A percentile compares a stretch with the other conserved stretches of the same genome.
phyloP scores from a whole-genome alignment of 35 echinoderm and acorn worm species.

The Lytechinus variegatus region DNA sequence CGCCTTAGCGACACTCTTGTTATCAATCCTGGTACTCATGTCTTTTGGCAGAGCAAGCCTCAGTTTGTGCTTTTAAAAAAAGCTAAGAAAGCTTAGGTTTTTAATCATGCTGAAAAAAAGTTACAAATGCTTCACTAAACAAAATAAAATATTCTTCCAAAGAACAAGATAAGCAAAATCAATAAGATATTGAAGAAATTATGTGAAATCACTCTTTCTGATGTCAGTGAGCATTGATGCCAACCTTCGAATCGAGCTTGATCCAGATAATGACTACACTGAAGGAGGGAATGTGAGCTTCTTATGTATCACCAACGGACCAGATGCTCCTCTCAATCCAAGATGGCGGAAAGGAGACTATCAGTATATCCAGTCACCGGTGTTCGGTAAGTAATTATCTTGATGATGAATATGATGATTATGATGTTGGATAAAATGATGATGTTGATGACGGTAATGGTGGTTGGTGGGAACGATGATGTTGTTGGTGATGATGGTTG shows the following conservation, averaged over 20 bases:
- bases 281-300: conserved; percentile 68
- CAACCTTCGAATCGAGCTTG: conserved; percentile 55
- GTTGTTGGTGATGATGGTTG: too few relatives aligned
- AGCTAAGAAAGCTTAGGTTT: too few relatives aligned
- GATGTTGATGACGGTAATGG: too few relatives aligned
- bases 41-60: too few relatives aligned
- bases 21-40: too few relatives aligned
- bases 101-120: too few relatives aligned
- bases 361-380: conserved; percentile 24
- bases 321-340: conserved; percentile 66
- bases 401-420: background rate
- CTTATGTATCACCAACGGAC: conserved; percentile 81
- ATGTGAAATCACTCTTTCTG: background rate
- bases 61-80: too few relatives aligned
- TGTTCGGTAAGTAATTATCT: background rate
- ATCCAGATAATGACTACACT: conserved; percentile 53
- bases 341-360: conserved; percentile 60
- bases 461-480: too few relatives aligned
- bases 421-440: background rate
- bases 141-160: too few relatives aligned
- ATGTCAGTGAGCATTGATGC: conserved; percentile 33
- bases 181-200: background rate
- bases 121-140: too few relatives aligned
- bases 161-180: too few relatives aligned
- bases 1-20: too few relatives aligned